Base-by-base conservation (phyloP, 2,797 vertebrate species). In the Acipenser ruthenus region DNA sequence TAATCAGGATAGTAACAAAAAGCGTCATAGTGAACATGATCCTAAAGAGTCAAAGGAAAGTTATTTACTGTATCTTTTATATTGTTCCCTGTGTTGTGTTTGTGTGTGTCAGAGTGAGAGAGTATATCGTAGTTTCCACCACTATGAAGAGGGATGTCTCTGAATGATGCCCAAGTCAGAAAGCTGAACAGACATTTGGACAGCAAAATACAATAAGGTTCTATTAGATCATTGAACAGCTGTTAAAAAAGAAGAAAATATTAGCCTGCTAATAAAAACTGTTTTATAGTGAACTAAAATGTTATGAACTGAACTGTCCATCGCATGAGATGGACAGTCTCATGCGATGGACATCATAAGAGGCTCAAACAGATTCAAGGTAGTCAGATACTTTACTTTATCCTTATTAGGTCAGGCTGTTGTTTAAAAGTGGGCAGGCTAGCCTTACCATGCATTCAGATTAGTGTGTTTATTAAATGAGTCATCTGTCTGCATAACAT, bases 321-420 rank as follows among this genome's bases (percentile, higher is more conserved):
- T 37, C 4, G 37, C 37, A 37, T 37, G 37, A 37, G 37, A 37
- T n/a, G n/a, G n/a, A n/a, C n/a, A n/a, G n/a, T n/a, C n/a, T n/a
- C n/a, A n/a, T n/a, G n/a, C n/a, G n/a, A n/a, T n/a, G n/a, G n/a
- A n/a, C n/a, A n/a, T n/a, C n/a, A n/a, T n/a, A n/a, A 11, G n/a
- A 59, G 69, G 62, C 68, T 65, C 55, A 70, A 67, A 49, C n/a
- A 37, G 56, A 64, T 70, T 74, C 62, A 62, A 67, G 69, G 70
- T 64, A 68, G 58, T 69, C 67, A 66, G 66, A 71, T 72, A 67
- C 67, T 63, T 72, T 72, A 67, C 67, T 63, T 72, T 66, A 68
- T 49, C 69, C 62, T 65, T 49, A 76, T 72, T 69, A 68, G 64
- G 50, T n/a, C 15, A 65, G 37, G 49, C 66, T 55, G 65, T 23